phyloP scores from a whole-genome alignment of 2,113 vertebrate species.

The Myotis lucifugus region DNA sequence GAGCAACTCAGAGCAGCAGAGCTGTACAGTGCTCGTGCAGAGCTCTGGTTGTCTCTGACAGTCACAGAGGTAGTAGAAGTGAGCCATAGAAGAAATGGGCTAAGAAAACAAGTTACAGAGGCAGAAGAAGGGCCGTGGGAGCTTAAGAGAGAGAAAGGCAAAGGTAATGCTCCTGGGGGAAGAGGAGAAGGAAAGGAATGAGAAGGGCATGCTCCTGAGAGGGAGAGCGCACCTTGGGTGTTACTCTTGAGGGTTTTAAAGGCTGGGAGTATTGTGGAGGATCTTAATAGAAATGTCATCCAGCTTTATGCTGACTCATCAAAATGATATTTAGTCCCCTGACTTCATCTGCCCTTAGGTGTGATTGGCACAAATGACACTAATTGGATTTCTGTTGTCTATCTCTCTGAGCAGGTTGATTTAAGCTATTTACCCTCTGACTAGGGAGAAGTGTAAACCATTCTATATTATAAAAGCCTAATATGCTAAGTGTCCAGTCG shows the following conservation, averaged over 20 bases:
- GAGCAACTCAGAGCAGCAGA: too few relatives aligned
- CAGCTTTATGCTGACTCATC: neutral
- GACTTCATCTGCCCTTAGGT: neutral
- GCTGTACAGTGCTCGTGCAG: too few relatives aligned
- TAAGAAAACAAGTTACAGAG: neutral
- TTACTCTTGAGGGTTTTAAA: neutral
- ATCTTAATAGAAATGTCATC: neutral
- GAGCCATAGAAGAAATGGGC: neutral
- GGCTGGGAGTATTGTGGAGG: neutral
- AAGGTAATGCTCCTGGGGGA: neutral
- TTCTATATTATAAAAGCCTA: neutral
- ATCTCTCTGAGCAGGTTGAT: neutral
- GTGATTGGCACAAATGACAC: neutral
- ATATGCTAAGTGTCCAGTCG: too few relatives aligned
- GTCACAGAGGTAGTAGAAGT: neutral
- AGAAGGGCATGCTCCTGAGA: neutral
- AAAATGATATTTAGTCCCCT: neutral
- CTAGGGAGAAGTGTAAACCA: neutral
- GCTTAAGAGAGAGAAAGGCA: neutral
- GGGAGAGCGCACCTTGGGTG: neutral
- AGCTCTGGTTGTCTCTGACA: too few relatives aligned
- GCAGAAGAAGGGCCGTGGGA: neutral
- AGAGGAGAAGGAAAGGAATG: neutral
- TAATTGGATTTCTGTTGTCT: neutral
- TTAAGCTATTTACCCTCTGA: neutral